These are phyloP conservation scores for Heterohyrax brucei DNA, from an alignment of 2,797 vertebrate species.

Conservation along the genomic window DNA sequence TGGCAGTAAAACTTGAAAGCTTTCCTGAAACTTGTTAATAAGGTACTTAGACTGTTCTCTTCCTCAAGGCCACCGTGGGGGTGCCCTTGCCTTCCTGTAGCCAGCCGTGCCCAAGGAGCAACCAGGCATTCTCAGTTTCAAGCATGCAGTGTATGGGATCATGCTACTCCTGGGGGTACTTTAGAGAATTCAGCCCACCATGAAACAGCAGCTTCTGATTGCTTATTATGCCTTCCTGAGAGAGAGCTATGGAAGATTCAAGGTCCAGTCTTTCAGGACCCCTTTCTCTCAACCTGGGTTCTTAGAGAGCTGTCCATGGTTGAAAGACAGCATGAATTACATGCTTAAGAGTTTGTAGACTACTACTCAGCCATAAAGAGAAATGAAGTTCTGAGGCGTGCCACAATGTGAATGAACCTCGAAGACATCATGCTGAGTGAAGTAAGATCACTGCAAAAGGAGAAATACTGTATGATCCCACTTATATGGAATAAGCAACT, in stretches of 20 bases:
- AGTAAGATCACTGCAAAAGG: neutral
- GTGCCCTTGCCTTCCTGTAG: neutral
- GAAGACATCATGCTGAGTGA: neutral
- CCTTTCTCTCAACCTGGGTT: neutral
- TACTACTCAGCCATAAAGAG: neutral
- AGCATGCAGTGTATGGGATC: neutral
- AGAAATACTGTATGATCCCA: neutral
- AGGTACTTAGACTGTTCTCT: neutral
- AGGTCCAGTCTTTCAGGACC: neutral
- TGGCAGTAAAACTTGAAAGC: neutral
- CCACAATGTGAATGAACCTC: neutral
- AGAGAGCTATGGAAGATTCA: neutral
- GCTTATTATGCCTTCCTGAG: neutral
- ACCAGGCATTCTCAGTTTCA: neutral
- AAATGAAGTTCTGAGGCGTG: neutral
- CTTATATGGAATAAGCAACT: neutral
- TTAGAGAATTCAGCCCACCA: neutral
- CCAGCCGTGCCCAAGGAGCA: neutral
- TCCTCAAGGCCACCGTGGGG: neutral
- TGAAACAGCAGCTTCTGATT: rapidly evolving
- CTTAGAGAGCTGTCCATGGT: neutral
- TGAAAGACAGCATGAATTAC: neutral
- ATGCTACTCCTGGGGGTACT: neutral
- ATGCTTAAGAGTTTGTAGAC: neutral
- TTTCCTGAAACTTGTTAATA: neutral